A percentile compares a stretch with the other conserved stretches of the same genome.
Evolutionary conservation across 2,888 invertebrate species (phyloP).

Genomic region (Cactoblastis cactorum): DNA sequence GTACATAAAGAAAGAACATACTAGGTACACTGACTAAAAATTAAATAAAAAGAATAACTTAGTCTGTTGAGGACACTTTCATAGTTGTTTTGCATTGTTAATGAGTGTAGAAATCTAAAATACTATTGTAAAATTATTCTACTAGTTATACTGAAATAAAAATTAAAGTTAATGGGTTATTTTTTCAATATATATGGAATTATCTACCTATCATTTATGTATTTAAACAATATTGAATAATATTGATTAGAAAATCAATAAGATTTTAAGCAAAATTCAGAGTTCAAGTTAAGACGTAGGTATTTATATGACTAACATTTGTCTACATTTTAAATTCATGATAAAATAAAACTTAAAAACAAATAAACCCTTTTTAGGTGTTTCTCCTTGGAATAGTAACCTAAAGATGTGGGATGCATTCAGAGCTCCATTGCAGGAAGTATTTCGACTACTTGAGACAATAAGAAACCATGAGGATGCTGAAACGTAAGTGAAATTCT

Average conservation of each 20-base stretch:
- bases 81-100: background rate
- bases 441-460: conserved; percentile 91
- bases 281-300: no score
- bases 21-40: background rate
- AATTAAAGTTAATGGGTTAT: background rate
- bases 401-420: conserved; percentile 93
- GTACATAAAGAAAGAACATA: conserved; percentile 1
- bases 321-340: background rate
- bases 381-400: conserved; percentile 92
- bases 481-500: conserved; percentile 78
- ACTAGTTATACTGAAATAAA: background rate
- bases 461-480: conserved; percentile 90
- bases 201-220: no score
- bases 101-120: conserved; percentile 1
- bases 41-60: background rate
- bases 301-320: no score
- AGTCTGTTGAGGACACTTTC: background rate
- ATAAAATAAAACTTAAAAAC: background rate
- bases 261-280: no score
- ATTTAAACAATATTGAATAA: no score
- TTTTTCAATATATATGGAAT: no score
- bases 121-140: background rate
- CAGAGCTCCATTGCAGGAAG: conserved; percentile 92
- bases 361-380: conserved; percentile 71
- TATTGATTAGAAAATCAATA: no score